Percentiles rank a stretch among this genome's conserved stretches.
These are phyloP conservation scores for Epirrhoe alternata DNA, from an alignment of 2,888 invertebrate species.

Conservation along the genomic window DNA sequence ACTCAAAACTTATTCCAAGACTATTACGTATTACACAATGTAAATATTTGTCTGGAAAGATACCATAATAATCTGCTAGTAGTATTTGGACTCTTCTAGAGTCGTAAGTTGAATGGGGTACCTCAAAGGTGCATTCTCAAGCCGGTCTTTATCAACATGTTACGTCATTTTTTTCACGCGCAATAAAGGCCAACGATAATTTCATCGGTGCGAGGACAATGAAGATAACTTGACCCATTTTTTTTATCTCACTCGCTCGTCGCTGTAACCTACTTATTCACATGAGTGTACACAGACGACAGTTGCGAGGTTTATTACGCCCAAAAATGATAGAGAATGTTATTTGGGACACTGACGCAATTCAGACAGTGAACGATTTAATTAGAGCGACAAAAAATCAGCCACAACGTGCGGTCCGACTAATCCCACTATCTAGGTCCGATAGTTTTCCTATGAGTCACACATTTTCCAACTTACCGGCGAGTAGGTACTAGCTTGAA, in stretches of 20 bases:
- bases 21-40: slow-evolving; percentile 15
- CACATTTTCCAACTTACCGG: slow-evolving; percentile 37
- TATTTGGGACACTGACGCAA: slow-evolving; percentile 55
- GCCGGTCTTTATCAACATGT: slow-evolving; percentile 40
- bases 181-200: slow-evolving; percentile 74
- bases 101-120: slow-evolving; percentile 35
- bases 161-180: slow-evolving; percentile 72
- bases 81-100: slow-evolving; percentile 2
- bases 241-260: slow-evolving; percentile 79
- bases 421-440: slow-evolving; percentile 19
- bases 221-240: slow-evolving; percentile 85
- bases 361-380: slow-evolving; percentile 31
- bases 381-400: slow-evolving; percentile 29
- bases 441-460: slow-evolving; percentile 43
- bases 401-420: background rate
- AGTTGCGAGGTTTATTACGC: slow-evolving; percentile 52
- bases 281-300: slow-evolving; percentile 66
- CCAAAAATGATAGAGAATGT: slow-evolving; percentile 53
- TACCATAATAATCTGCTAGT: slow-evolving; percentile 10
- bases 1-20: slow-evolving; percentile 22
- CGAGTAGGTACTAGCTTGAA: slow-evolving; percentile 1
- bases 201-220: slow-evolving; percentile 81
- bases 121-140: slow-evolving; percentile 45
- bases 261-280: slow-evolving; percentile 79
- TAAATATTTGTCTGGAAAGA: slow-evolving; percentile 33